These are phyloP conservation scores for Herpailurus yagouaroundi DNA, from an alignment of 2,113 vertebrate species.

Conservation along the genomic window DNA sequence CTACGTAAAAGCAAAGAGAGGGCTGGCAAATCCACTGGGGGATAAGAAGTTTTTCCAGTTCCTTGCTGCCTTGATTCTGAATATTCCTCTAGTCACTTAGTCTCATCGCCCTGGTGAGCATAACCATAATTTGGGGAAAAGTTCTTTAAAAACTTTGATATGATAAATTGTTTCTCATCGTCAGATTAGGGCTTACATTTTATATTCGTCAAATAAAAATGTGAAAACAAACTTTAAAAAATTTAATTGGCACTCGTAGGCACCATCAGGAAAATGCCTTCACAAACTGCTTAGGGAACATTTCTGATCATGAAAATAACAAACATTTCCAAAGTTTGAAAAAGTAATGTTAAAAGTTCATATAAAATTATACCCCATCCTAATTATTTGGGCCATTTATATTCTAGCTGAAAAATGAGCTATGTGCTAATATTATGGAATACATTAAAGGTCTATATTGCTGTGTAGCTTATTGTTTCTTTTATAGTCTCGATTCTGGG, in stretches of 20 bases:
- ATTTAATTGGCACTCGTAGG: conserved; percentile 20
- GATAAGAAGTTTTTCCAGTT: neutral
- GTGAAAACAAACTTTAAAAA: conserved; percentile 46
- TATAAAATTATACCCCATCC: neutral
- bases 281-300: conserved; percentile 41
- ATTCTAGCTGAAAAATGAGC: neutral
- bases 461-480: neutral
- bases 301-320: conserved; percentile 59
- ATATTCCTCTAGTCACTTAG: neutral
- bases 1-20: conserved; percentile 28
- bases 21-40: neutral
- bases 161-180: conserved; percentile 26
- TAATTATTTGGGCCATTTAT: neutral
- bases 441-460: neutral
- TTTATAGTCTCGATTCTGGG: neutral
- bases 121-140: neutral
- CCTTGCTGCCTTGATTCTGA: neutral
- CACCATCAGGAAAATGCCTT: conserved; percentile 30
- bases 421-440: neutral
- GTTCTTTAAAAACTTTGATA: neutral
- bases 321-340: conserved; percentile 47
- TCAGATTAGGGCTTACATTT: conserved; percentile 45
- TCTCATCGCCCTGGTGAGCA: neutral
- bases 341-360: neutral
- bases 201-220: conserved; percentile 53